Evolutionary conservation across 2,888 invertebrate genomes (phyloP).

Genomic region (Heterodera filipjevi): DNA sequence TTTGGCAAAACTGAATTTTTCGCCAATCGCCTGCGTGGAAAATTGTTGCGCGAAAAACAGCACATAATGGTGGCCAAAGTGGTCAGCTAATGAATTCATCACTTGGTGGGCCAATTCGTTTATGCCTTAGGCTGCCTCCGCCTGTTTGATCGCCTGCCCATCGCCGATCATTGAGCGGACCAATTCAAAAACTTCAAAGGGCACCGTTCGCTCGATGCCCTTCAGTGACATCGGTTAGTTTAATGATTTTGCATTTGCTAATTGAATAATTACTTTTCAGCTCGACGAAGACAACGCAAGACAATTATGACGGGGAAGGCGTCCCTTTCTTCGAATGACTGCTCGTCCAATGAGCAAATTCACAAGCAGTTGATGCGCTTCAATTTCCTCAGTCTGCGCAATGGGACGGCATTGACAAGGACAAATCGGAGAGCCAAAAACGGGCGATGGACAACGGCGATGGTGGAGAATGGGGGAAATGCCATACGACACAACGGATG

Average conservation of each 20-base stretch:
- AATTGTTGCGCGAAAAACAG: conserved; percentile 39
- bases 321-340: conserved; percentile 1
- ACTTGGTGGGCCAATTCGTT: background rate
- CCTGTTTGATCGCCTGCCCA: conserved; percentile 20
- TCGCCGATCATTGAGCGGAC: conserved; percentile 8
- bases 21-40: conserved; percentile 40
- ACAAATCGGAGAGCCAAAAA: background rate
- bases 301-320: background rate
- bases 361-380: background rate
- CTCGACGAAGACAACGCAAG: conserved; percentile 10
- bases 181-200: background rate
- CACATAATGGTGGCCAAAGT: conserved; percentile 28
- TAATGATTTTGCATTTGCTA: background rate
- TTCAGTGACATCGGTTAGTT: background rate
- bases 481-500: background rate
- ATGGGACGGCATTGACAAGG: background rate
- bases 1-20: conserved; percentile 51
- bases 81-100: background rate
- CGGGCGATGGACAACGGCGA: background rate
- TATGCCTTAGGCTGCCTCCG: conserved; percentile 19
- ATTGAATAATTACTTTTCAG: background rate
- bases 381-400: conserved; percentile 1
- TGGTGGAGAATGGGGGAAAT: conserved; percentile 1
- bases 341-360: background rate
- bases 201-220: background rate